Evolutionary conservation across 2,797 vertebrate species (phyloP), one percentile per base, ranked within the genome.

Genomic region (Coccyzus lansbergi): DNA sequence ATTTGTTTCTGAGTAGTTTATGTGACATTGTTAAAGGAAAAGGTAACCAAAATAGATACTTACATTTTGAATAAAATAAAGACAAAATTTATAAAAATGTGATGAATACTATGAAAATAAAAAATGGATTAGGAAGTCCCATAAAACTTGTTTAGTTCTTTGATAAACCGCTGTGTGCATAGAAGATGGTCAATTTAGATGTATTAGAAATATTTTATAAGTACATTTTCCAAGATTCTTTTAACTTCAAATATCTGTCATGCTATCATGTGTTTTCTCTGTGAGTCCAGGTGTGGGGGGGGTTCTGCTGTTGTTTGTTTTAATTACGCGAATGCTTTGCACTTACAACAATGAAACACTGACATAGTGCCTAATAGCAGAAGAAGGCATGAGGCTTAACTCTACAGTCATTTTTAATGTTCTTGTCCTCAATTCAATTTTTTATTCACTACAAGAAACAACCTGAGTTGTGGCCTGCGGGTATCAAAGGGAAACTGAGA

Each of bases 211-310:
- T n/a, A n/a, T n/a, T n/a, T n/a, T n/a, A n/a, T n/a, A n/a, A n/a
- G n/a, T n/a, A n/a, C n/a, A n/a, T n/a, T 87, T 83, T 77, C 34
- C 34, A 87, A 77, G 48, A 76, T 42, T 60, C 36, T 91, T 91
- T 94, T 77, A 92, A 60, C 64, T 83, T 77, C 59, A 85, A 91
- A 71, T 26, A 83, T 77, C 86, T 20, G 80, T 48, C 70, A 44
- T 59, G 29, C 22, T 74, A 12, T 34, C 67, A 24, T 17, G 64
- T 15, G 21, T 65, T 59, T 77, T 20, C 20, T 89, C 9, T 63
- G 0, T 44, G 40, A 77, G 31, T 63, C 40, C 28, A 21, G 31
- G 22, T 48, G n/a, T 29, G 25, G 21, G 19, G 21, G 5, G 5
- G 12, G 16, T 42, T 40, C 46, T 11, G 16, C 7, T 28, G 71